Evolutionary conservation across 2,797 vertebrate species (phyloP).

Genomic region (Anolis apletophallus): DNA sequence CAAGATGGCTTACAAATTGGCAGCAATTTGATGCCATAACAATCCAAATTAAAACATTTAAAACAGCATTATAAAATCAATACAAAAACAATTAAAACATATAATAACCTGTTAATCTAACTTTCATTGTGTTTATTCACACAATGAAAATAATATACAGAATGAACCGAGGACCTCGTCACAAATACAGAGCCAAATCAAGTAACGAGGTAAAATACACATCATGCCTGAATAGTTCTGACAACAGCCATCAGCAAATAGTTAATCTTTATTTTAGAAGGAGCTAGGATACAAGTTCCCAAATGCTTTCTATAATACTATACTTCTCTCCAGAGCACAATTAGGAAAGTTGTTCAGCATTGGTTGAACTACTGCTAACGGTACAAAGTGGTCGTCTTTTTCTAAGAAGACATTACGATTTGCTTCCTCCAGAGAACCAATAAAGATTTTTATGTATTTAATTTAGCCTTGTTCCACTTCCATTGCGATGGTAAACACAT

Average conservation of each 20-base stretch:
- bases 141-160: not conserved
- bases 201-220: constrained; percentile 37
- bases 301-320: constrained; percentile 64
- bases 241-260: constrained; percentile 52
- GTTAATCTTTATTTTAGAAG: constrained; percentile 56
- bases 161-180: not conserved
- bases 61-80: too few species aligned
- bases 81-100: too few species aligned
- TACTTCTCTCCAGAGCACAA: constrained; percentile 57
- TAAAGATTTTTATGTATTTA: constrained; percentile 59
- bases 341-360: constrained; percentile 50
- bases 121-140: too few species aligned
- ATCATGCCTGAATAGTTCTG: constrained; percentile 6
- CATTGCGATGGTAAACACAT: constrained; percentile 43
- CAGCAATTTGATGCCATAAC: too few species aligned
- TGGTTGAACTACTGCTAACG: constrained; percentile 60
- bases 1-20: too few species aligned
- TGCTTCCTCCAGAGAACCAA: constrained; percentile 59
- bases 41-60: too few species aligned
- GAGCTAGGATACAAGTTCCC: constrained; percentile 52
- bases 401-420: constrained; percentile 59
- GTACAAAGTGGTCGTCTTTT: constrained; percentile 58
- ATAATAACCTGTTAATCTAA: too few species aligned
- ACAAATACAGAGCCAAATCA: constrained; percentile 32
- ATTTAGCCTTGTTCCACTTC: constrained; percentile 59